Percentiles rank a stretch among this genome's conserved stretches.
Conservation (phyloP, 1,140 invertebrate species). For the Polypedilum pembai region DNA sequence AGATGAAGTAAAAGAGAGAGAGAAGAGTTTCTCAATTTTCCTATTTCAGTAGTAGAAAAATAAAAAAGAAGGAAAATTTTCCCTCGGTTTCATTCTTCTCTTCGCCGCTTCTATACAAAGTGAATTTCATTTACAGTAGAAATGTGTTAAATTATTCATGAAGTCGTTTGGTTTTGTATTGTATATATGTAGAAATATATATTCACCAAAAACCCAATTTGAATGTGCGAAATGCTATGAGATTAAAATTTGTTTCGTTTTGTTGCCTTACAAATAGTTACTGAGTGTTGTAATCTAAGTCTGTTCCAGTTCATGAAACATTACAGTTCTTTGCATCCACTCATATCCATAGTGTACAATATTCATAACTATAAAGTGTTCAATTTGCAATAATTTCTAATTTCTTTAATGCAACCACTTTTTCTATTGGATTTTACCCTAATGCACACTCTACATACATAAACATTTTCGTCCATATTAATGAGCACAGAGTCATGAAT, state of each 20-base stretch:
- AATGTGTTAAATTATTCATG: conserved; percentile 14
- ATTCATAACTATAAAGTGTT: conserved; percentile 19
- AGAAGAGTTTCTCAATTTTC: neutral
- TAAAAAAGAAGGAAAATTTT: neutral
- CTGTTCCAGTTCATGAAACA: conserved; percentile 11
- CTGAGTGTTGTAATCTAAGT: neutral
- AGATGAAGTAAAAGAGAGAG: neutral
- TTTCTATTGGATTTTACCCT: neutral
- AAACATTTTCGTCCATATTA: neutral
- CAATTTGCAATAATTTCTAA: conserved; percentile 19
- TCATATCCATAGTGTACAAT: neutral
- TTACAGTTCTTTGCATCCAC: neutral
- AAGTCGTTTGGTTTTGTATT: neutral
- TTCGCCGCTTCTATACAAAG: neutral
- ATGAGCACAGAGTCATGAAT: neutral
- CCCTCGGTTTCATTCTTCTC: neutral
- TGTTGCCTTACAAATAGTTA: neutral
- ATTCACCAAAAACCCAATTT: neutral
- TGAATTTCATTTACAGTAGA: neutral
- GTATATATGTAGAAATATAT: neutral
- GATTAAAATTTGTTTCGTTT: neutral
- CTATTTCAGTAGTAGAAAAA: too few species aligned
- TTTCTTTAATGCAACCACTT: neutral
- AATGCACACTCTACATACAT: neutral
- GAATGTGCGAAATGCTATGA: neutral